Percentiles rank a stretch among this genome's conserved stretches.
These are phyloP conservation scores for Nebria brevicollis DNA, from an alignment of 2,888 invertebrate species.

Conservation along the genomic window DNA sequence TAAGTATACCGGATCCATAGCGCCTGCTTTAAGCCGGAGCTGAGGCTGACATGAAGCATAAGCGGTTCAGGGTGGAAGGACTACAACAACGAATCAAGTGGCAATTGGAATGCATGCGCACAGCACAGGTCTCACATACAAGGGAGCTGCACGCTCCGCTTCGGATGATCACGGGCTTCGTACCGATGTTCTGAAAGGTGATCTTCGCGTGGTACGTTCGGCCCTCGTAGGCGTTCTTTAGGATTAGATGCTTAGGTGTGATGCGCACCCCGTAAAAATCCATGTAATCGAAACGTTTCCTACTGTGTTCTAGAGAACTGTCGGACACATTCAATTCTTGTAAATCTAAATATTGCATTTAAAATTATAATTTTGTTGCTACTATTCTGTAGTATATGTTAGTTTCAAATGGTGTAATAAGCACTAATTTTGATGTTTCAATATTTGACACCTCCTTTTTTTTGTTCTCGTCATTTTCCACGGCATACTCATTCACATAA, in stretches of 20 bases:
- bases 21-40: neutral
- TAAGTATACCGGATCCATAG: constrained; percentile 20
- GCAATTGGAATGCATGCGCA: neutral
- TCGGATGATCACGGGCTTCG: constrained; percentile 12
- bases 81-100: constrained; percentile 10
- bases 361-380: too few relatives aligned
- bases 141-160: neutral
- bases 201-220: constrained; percentile 24
- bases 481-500: neutral
- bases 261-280: constrained; percentile 12
- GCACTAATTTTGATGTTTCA: too few relatives aligned
- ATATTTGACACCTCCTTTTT: too few relatives aligned
- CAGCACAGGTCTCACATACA: too few relatives aligned
- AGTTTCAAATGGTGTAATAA: too few relatives aligned
- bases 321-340: neutral
- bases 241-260: neutral
- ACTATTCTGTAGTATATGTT: too few relatives aligned
- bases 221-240: constrained; percentile 24
- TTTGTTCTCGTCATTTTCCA: too few relatives aligned
- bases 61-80: constrained; percentile 11
- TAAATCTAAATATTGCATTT: too few relatives aligned
- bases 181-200: constrained; percentile 21
- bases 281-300: neutral
- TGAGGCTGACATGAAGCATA: neutral
- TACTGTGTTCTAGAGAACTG: too few relatives aligned